phyloP scores from a whole-genome alignment of 2,113 vertebrate species.

The Typhlomys cinereus region DNA sequence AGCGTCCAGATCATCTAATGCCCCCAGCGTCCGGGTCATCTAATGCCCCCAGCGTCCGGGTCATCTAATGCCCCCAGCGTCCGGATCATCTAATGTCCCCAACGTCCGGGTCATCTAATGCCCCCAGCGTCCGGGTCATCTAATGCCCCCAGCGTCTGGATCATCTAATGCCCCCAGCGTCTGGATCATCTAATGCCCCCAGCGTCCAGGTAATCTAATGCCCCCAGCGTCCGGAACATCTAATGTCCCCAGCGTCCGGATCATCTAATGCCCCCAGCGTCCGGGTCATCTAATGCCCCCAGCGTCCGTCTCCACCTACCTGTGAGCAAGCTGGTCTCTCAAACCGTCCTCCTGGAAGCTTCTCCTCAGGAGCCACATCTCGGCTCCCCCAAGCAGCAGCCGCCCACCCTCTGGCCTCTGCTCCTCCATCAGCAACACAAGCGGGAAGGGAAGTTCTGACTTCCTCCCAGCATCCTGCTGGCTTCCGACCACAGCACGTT shows the following conservation, averaged over 20 bases:
- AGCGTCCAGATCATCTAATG: too few species aligned
- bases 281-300: fast-evolving
- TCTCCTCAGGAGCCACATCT: neutral
- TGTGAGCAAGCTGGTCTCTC: neutral
- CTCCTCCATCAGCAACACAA: neutral
- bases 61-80: neutral
- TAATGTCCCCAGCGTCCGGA: too few species aligned
- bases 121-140: neutral
- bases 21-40: too few species aligned
- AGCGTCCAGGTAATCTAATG: neutral
- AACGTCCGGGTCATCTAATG: fast-evolving
- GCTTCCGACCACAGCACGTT: neutral
- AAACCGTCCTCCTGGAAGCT: too few species aligned
- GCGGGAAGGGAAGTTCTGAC: neutral
- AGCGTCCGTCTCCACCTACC: neutral
- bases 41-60: neutral
- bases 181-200: neutral
- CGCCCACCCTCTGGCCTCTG: neutral
- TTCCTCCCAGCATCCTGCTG: fast-evolving
- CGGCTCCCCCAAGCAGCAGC: neutral
- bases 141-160: neutral
- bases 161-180: neutral
- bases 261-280: neutral
- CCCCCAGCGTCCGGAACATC: neutral
- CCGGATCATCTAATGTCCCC: too few species aligned